Evolutionary conservation across 2,113 vertebrate species (phyloP), one percentile per base, ranked within the genome.

Genomic region (Ellobius talpinus): DNA sequence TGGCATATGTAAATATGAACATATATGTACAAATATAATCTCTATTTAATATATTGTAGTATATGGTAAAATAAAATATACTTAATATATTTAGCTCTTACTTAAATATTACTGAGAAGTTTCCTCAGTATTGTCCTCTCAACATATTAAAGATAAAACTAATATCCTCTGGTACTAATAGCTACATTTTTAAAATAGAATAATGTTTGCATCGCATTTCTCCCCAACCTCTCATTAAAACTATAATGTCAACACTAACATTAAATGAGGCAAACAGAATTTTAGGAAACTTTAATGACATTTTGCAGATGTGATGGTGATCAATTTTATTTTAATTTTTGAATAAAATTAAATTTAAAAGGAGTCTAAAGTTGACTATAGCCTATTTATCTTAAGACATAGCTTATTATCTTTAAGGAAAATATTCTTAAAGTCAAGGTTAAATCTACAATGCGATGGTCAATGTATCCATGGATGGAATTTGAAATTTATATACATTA

Each of bases 121-220:
- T 96, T 68, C 14, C 82, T 78, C 47, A 89, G 24, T 42, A 8
- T 77, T 85, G 45, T 63, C 1, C 5, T 58, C 31, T 72, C 66
- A 52, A 85, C 12, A 66, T 8, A 79, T 33, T 87, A 89, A 93
- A 84, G 50, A 73, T 82, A 92, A 93, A 77, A 58, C 42, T n/a
- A 79, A 76, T 21, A 86, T 77, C 52, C 26, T 65, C 7, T 52
- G 77, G 4, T 52, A 91, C 77, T 5, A 90, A 24, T 55, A 23
- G 50, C 33, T 29, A 58, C n/a, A 91, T 68, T 70, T 39, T 90
- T 79, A 58, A 89, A 29, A 13, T 31, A 89, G 0, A n/a, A 10
- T 72, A 66, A 87, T 58, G 50, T 96, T 89, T 93, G 17, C 9
- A 79, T 39, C 1, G 6, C 3, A 7, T 45, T 73, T 55, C 39